These are phyloP conservation scores for Euleptes europaea DNA, from an alignment of 2,113 vertebrate genomes.

Conservation along the genomic window DNA sequence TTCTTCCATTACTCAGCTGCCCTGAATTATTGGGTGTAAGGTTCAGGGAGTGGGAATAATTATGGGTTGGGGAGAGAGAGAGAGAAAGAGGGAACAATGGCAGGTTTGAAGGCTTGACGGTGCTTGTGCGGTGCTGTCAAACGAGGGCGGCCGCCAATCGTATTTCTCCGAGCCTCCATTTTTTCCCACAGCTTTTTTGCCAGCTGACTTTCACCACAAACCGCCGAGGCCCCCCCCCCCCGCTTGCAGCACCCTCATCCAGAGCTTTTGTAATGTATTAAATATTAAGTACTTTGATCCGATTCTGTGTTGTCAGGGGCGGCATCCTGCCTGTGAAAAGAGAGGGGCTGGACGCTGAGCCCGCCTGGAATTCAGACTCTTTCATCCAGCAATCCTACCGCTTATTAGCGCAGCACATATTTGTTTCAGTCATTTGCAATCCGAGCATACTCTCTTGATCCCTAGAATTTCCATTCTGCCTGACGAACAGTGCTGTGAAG, in stretches of 20 bases:
- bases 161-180: constrained; percentile 61
- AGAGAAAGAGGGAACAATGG: constrained; percentile 60
- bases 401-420: neutral
- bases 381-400: neutral
- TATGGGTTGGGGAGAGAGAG: constrained; percentile 30
- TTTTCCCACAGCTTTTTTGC: constrained; percentile 47
- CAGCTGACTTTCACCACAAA: constrained; percentile 44
- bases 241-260: constrained; percentile 57
- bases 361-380: neutral
- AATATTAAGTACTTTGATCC: neutral
- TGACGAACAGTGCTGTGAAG: neutral
- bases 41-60: constrained; percentile 73
- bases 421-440: neutral
- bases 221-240: constrained; percentile 25
- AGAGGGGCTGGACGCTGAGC: neutral
- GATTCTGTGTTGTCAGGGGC: neutral
- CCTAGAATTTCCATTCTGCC: neutral
- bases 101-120: constrained; percentile 66
- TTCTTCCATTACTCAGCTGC: constrained; percentile 77
- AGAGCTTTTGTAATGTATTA: neutral
- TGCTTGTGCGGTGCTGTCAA: constrained; percentile 54
- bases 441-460: neutral
- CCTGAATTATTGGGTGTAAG: constrained; percentile 78
- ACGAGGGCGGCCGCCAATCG: constrained; percentile 59
- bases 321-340: neutral